A percentile compares a stretch with the other conserved stretches of the same genome.
phyloP scores from a whole-genome alignment of 2,113 vertebrate species.

The Glaucidium brasilianum region DNA sequence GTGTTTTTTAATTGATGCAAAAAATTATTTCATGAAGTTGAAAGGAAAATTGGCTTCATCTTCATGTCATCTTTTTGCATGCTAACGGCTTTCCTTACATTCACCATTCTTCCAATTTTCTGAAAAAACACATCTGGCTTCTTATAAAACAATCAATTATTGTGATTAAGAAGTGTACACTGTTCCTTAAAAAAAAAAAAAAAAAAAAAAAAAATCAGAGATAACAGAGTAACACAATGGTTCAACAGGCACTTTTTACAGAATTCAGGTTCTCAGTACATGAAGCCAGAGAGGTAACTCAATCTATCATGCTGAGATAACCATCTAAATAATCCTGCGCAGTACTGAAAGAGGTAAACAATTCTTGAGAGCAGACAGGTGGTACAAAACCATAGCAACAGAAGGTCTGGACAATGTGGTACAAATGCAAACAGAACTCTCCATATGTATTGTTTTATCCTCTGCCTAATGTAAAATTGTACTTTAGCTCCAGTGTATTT shows the following conservation, averaged over 20 bases:
- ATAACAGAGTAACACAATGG: background rate
- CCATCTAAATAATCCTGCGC: background rate
- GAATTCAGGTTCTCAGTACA: background rate
- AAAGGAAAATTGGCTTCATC: background rate
- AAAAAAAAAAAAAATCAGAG: background rate
- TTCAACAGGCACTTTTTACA: background rate
- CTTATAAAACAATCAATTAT: background rate
- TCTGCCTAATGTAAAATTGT: constrained; percentile 23
- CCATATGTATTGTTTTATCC: constrained; percentile 45
- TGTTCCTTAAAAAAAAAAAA: background rate
- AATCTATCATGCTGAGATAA: constrained; percentile 49
- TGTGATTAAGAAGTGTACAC: background rate
- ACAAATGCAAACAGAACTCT: constrained; percentile 40
- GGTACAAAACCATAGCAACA: constrained; percentile 66
- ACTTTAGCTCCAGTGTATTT: background rate
- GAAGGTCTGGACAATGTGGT: constrained; percentile 37
- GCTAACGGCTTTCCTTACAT: background rate
- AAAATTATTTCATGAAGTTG: background rate
- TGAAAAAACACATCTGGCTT: background rate
- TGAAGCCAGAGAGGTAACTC: constrained; percentile 39
- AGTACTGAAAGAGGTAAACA: constrained; percentile 52
- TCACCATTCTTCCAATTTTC: background rate
- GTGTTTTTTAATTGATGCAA: background rate
- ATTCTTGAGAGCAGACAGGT: constrained; percentile 54
- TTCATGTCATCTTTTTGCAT: background rate